Percentiles rank a stretch among this genome's conserved stretches.
Evolutionary conservation across 2,113 vertebrate genomes (phyloP).

Genomic region (Cairina moschata): DNA sequence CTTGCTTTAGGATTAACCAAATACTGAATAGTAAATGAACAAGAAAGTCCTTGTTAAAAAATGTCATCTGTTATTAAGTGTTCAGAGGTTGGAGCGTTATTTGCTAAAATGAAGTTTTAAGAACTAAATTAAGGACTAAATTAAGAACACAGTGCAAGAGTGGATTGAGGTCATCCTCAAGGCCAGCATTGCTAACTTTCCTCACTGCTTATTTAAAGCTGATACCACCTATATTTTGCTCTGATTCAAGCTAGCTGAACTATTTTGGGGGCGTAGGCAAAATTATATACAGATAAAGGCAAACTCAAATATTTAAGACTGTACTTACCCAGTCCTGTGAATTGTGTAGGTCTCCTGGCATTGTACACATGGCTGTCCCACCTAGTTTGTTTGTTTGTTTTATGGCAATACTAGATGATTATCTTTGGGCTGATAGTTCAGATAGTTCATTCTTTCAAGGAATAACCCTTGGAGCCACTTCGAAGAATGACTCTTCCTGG

Average conservation of each 20-base stretch:
- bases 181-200: not conserved
- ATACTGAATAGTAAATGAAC: not conserved
- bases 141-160: not conserved
- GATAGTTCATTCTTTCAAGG: not conserved
- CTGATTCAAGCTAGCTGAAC: not conserved
- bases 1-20: not conserved
- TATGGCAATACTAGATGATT: accelerated
- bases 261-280: not conserved
- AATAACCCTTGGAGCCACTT: not conserved
- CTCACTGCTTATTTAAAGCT: not conserved
- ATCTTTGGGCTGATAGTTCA: not conserved
- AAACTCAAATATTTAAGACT: not conserved
- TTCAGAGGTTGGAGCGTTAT: not conserved
- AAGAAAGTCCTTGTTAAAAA: not conserved
- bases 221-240: not conserved
- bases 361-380: not conserved
- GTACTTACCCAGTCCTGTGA: not conserved
- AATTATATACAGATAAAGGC: not conserved
- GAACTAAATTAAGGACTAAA: not conserved
- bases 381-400: not conserved
- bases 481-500: not conserved
- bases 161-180: not conserved
- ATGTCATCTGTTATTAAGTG: not conserved
- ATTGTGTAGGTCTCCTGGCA: not conserved
- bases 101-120: not conserved